Percentiles rank a stretch among this genome's conserved stretches.
These are phyloP conservation scores for Syrista parreyssii DNA, from an alignment of 2,888 invertebrate genomes.

Conservation along the genomic window DNA sequence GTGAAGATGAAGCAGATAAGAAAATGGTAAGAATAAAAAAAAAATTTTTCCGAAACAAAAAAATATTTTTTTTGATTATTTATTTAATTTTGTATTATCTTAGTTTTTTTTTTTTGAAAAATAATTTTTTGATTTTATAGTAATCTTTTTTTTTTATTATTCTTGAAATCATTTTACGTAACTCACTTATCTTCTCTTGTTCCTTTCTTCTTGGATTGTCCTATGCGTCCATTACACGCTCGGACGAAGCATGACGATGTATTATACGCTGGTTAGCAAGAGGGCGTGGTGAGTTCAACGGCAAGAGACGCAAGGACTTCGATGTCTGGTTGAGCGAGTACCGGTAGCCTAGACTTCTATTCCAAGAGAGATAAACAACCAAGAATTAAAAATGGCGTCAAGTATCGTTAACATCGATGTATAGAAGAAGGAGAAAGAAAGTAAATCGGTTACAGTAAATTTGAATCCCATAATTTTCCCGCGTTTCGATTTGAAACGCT, in stretches of 20 bases:
- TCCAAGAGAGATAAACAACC: neutral
- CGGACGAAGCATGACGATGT: conserved; percentile 2
- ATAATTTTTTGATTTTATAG: neutral
- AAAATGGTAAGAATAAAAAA: neutral
- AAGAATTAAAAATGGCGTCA: neutral
- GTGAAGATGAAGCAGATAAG: neutral
- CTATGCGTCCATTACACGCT: neutral
- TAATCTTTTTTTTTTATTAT: neutral
- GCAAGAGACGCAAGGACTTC: neutral
- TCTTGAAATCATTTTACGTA: neutral
- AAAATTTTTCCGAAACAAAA: too few relatives aligned
- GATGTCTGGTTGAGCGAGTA: neutral
- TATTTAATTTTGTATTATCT: too few relatives aligned
- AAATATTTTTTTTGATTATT: neutral
- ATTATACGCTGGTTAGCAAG: conserved; percentile 1
- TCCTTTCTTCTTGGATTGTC: neutral
- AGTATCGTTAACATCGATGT: neutral
- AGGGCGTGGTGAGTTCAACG: neutral
- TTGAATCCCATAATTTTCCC: neutral
- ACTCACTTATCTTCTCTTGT: neutral
- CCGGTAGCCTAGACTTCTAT: neutral
- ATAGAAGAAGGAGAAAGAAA: neutral
- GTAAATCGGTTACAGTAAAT: neutral
- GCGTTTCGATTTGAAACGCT: neutral
- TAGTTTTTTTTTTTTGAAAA: too few relatives aligned